Conservation (phyloP, 2,888 invertebrate genomes). For the Sipha maydis region DNA sequence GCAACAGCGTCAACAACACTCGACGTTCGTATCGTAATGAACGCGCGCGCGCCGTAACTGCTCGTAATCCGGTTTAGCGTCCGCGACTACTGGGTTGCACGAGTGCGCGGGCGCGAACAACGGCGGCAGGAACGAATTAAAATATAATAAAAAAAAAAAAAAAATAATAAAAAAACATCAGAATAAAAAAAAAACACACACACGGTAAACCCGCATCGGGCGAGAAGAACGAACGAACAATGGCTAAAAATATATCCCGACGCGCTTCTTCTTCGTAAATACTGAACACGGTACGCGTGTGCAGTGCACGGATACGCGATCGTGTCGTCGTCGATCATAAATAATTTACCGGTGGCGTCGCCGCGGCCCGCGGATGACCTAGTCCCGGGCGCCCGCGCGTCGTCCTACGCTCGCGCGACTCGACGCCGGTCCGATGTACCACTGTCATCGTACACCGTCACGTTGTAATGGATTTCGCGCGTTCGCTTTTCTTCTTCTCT, state of each 20-base stretch:
- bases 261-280: not conserved
- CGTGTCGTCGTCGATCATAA: not conserved
- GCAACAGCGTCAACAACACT: not conserved
- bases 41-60: not conserved
- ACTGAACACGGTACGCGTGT: no score
- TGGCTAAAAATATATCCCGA: slow-evolving; percentile 36
- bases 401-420: slow-evolving; percentile 15
- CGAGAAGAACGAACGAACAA: not conserved
- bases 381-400: slow-evolving; percentile 34
- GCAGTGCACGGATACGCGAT: not conserved
- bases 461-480: no score
- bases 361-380: slow-evolving; percentile 34
- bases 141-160: not conserved
- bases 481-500: no score
- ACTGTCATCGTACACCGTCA: no score
- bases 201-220: slow-evolving; percentile 24
- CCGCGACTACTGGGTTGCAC: slow-evolving; percentile 20
- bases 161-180: not conserved
- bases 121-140: not conserved
- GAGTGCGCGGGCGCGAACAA: not conserved
- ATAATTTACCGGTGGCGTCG: slow-evolving; percentile 47
- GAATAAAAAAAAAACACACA: not conserved
- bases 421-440: no score
- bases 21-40: not conserved
- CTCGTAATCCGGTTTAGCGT: slow-evolving; percentile 35